Evolutionary conservation across 2,888 invertebrate species (phyloP), one percentile per base, ranked within the genome.

Genomic region (Xanthia togata): DNA sequence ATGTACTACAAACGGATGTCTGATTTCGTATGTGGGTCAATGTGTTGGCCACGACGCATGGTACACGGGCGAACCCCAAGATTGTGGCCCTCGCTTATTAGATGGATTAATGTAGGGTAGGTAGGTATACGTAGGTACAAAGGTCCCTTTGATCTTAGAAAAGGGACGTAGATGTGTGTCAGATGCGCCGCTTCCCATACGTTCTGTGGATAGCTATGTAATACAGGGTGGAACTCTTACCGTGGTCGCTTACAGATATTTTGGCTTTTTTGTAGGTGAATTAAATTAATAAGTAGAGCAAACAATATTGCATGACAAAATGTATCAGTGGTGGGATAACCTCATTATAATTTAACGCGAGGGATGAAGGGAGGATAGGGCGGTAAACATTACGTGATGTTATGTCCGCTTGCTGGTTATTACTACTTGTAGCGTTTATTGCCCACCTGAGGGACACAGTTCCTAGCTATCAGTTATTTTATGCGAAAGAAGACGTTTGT

Each of bases 11-110:
- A 80, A 81, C 77, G 75, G 65, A 76, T 74, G 86, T 87, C 82
- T 79, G 73, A 35, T 73, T 76, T 59, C 74, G 70, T 76, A 88
- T 83, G 41, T 89, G 67, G 89, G 88, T 89, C 82, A 89, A 80
- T 81, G 83, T 89, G 86, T 82, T 69, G 57, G 60, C 65, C 70
- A 72, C 79, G 65, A 70, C 26, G 62, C 73, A 41, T 72, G 68
- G 76, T 83, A 78, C 63, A 50, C 35, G 64, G 71, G 65, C 53
- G 76, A 70, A 31, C 67, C 72, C 78, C 80, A 69, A 84, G 77
- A 75, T 77, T 75, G 70, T 76, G 64, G 70, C 73, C 70, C 67
- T 69, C 71, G 74, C 82, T 83, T 88, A 83, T 87, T 84, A 89
- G 76, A 82, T 81, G 77, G 84, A 84, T 89, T 87, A 85, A 70